Percentiles rank a stretch among this genome's conserved stretches.
Evolutionary conservation across 1,140 invertebrate species (phyloP).

Genomic region (Calosoma granatense): DNA sequence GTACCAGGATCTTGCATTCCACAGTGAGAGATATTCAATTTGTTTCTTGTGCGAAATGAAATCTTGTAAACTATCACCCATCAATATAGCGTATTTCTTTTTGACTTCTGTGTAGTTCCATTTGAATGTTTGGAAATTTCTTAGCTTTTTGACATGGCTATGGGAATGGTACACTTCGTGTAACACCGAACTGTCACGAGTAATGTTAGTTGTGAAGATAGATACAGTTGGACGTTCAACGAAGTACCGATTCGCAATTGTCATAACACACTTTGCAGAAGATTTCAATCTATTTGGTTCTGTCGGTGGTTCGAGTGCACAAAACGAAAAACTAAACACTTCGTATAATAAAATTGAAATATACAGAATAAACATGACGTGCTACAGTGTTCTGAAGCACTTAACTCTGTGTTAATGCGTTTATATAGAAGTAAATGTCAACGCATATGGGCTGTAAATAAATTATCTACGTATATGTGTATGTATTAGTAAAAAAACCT

Average conservation of each 20-base stretch:
- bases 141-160: background rate
- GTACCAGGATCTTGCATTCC: background rate
- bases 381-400: too few species aligned
- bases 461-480: too few species aligned
- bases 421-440: too few species aligned
- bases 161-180: background rate
- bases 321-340: background rate
- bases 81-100: background rate
- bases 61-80: background rate
- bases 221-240: background rate
- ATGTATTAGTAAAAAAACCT: too few species aligned
- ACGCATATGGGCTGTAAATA: too few species aligned
- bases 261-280: background rate
- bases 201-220: background rate
- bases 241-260: background rate
- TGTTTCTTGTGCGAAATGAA: background rate
- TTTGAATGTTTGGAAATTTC: background rate
- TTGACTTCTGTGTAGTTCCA: background rate
- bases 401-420: too few species aligned
- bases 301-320: background rate
- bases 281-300: background rate
- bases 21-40: background rate
- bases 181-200: background rate
- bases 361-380: too few species aligned
- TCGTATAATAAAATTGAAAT: too few species aligned